Percentiles rank a stretch among this genome's conserved stretches.
These are phyloP conservation scores for Pecten maximus DNA, from an alignment of 2,888 invertebrate genomes.

Conservation along the genomic window DNA sequence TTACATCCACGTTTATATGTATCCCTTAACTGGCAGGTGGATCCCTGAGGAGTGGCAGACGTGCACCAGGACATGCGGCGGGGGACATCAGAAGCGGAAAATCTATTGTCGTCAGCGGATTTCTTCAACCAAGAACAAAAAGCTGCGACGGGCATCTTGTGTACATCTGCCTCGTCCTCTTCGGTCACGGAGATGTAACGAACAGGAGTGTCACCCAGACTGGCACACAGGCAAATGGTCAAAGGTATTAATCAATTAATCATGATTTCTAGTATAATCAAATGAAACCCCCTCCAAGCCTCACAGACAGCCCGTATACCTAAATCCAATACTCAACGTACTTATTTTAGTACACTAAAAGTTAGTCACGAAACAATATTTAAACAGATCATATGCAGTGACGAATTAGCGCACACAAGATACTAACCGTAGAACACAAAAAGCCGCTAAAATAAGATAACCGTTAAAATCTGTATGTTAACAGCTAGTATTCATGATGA, in stretches of 20 bases:
- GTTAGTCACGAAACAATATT: no score
- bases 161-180: constrained; percentile 68
- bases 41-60: constrained; percentile 69
- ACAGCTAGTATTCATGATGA: no score
- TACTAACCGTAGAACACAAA: no score
- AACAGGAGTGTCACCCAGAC: constrained; percentile 84
- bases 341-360: no score
- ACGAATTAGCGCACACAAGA: no score
- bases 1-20: not conserved
- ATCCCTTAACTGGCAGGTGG: constrained; percentile 63
- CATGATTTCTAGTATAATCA: no score
- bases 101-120: constrained; percentile 85
- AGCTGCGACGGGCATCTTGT: constrained; percentile 67
- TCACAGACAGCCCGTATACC: no score
- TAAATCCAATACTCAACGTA: no score
- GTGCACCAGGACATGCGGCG: constrained; percentile 87
- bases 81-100: constrained; percentile 86
- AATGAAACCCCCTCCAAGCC: no score
- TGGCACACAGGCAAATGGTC: constrained; percentile 96
- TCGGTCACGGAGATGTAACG: constrained; percentile 70
- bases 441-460: no score
- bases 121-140: constrained; percentile 60
- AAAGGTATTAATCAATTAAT: constrained; percentile 87
- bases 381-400: no score
- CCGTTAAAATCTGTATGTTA: no score